phyloP scores from a whole-genome alignment of 2,888 invertebrate genomes.

The Eupelmus urozonus region DNA sequence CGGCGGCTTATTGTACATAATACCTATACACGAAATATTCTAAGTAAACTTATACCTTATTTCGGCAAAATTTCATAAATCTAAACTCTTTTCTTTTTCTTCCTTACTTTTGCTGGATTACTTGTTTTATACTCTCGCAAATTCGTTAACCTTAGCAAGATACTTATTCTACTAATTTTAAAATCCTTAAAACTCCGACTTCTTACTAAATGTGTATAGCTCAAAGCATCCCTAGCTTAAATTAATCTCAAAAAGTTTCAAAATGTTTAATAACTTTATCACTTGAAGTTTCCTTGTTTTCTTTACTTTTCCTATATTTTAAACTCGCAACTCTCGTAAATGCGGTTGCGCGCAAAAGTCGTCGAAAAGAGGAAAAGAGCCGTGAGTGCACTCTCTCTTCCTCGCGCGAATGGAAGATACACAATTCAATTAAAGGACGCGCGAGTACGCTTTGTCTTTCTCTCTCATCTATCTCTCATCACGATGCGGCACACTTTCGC shows the following conservation, averaged over 20 bases:
- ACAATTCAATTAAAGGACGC: conserved; percentile 45
- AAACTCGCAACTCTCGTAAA: conserved; percentile 60
- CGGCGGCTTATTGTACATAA: conserved; percentile 60
- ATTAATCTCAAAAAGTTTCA: conserved; percentile 70
- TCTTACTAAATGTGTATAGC: conserved; percentile 62
- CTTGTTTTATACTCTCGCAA: conserved; percentile 25
- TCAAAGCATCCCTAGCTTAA: conserved; percentile 61
- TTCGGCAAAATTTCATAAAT: conserved; percentile 70
- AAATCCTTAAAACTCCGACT: conserved; percentile 64
- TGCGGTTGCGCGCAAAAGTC: conserved; percentile 56
- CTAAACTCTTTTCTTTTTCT: conserved; percentile 58
- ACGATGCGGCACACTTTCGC: conserved; percentile 63
- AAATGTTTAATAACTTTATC: conserved; percentile 59
- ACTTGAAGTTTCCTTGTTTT: conserved; percentile 55
- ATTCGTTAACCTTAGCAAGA: conserved; percentile 49
- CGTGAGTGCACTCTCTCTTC: conserved; percentile 48
- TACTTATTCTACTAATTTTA: conserved; percentile 43
- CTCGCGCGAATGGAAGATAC: conserved; percentile 53
- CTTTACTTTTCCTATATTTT: conserved; percentile 58
- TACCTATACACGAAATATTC: conserved; percentile 68
- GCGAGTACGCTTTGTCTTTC: conserved; percentile 43
- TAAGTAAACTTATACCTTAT: conserved; percentile 71
- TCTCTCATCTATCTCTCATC: conserved; percentile 43
- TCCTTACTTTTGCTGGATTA: conserved; percentile 41
- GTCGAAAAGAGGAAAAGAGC: conserved; percentile 44